phyloP scores from a whole-genome alignment of 2,113 vertebrate species.

The Rhinopithecus roxellana region DNA sequence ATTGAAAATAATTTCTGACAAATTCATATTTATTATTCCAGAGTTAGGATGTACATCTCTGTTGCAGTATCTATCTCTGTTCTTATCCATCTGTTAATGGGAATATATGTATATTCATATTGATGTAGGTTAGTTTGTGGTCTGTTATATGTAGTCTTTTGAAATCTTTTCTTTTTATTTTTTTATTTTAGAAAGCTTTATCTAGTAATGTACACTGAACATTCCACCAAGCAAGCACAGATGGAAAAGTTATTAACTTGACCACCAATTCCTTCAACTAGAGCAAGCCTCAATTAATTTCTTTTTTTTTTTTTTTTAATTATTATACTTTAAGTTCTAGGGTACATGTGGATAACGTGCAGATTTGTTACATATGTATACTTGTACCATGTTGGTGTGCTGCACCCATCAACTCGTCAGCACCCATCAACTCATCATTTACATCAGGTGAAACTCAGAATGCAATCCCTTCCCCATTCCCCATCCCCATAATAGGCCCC shows the following conservation, averaged over 20 bases:
- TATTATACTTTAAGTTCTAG: too few relatives aligned
- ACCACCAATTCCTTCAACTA: neutral
- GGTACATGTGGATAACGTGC: too few relatives aligned
- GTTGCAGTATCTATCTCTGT: neutral
- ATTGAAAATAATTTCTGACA: conserved; percentile 21
- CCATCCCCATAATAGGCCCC: too few relatives aligned
- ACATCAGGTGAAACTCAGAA: too few relatives aligned
- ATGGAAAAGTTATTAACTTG: neutral
- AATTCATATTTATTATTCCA: neutral
- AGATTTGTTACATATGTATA: too few relatives aligned
- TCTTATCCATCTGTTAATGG: neutral
- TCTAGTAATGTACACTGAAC: neutral
- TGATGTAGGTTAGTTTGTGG: neutral
- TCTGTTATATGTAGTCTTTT: neutral
- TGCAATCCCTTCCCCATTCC: too few relatives aligned
- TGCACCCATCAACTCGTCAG: too few relatives aligned
- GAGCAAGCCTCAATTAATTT: neutral
- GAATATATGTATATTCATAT: neutral
- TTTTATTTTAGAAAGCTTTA: neutral
- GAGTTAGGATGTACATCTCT: neutral
- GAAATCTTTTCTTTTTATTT: neutral
- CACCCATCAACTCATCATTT: too few relatives aligned
- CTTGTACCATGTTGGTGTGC: too few relatives aligned
- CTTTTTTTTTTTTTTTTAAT: too few relatives aligned
- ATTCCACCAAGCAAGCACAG: neutral